Conservation (phyloP, 2,113 vertebrate species). For the Sinocyclocheilus anophthalmus region DNA sequence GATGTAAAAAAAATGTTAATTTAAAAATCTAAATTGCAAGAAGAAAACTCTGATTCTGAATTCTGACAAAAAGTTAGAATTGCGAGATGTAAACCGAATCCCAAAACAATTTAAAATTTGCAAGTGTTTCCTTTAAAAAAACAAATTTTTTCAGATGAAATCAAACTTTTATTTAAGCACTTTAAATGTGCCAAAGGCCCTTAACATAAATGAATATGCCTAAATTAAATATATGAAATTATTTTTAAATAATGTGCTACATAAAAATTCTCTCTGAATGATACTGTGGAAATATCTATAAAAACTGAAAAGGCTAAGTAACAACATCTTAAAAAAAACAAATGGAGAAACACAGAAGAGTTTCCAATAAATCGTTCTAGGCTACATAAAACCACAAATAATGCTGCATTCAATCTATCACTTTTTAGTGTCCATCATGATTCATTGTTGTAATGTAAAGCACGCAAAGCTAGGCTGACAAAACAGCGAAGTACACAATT, state of each 20-base stretch:
- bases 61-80: no score
- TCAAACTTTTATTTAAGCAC: no score
- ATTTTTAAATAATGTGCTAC: not conserved
- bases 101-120: no score
- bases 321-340: not conserved
- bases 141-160: no score
- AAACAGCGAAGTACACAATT: constrained; percentile 53
- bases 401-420: not conserved
- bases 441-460: constrained; percentile 55
- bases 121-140: no score
- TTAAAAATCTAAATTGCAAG: no score
- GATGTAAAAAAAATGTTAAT: no score
- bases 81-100: no score
- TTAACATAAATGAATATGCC: not conserved
- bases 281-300: not conserved
- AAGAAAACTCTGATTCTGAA: no score
- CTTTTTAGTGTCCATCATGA: constrained; percentile 59
- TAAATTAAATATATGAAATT: not conserved
- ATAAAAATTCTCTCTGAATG: not conserved
- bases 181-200: no score
- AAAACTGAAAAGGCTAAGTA: not conserved
- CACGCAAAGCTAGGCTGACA: constrained; percentile 47
- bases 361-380: not conserved
- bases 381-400: not conserved
- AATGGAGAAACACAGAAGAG: not conserved